Evolutionary conservation across 2,888 invertebrate species (phyloP), one percentile per base, ranked within the genome.

Genomic region (Eretmocerus hayati): DNA sequence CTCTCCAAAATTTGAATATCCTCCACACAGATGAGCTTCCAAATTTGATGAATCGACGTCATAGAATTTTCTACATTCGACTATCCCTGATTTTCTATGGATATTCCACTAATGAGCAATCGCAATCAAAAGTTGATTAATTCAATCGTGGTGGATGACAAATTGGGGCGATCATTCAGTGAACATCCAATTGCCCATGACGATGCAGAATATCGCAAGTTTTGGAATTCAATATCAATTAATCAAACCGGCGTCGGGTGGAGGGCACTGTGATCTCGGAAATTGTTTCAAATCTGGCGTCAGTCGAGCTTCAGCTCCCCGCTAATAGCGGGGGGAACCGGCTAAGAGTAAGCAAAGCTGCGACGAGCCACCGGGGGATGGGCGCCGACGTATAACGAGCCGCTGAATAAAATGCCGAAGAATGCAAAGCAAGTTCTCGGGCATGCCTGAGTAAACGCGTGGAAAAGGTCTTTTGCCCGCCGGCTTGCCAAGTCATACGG

Each of bases 261-360:
- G 8, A 11, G 11, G 26, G 26, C 26, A 26, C 6, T 6, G 26
- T 26, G 26, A 26, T 11, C 26, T 26, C 11, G 26, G 6, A 26
- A 26, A 26, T 26, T 11, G 11, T 26, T 26, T 9, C 11, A 6
- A 26, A 26, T 26, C 26, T 6, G 26, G 26, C 8, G 13, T 36
- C 42, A 42, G 46, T 50, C 38, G 42, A 39, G 42, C 46, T 50
- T 50, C 19, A 50, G 43, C 42, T 46, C 46, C 46, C 36, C 13
- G 46, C 46, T 43, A 46, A 46, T 46, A 50, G 15, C 23, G 42
- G 16, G 37, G 13, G 20, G 33, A 8, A 6, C 15, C 18, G 19
- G n/a, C 22, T 9, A 21, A 18, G 35, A 35, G 20, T 19, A 21
- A 26, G 39, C 45, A 41, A 38, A 22, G 33, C 33, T 18, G 20